Evolutionary conservation across 1,140 invertebrate genomes (phyloP).

Genomic region (Triops cancriformis): DNA sequence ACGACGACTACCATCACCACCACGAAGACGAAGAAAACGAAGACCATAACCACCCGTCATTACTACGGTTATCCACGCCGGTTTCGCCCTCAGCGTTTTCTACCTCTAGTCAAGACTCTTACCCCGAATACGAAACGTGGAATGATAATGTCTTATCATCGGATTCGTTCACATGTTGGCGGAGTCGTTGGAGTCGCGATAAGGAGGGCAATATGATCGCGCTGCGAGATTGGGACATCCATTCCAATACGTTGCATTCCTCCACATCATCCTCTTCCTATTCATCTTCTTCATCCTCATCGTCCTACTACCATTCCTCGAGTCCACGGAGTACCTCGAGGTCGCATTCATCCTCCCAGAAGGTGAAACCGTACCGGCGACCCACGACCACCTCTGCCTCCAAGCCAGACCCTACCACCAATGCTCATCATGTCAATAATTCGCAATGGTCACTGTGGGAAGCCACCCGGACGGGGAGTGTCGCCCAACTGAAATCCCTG

Average conservation of each 20-base stretch:
- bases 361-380: neutral
- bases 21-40: neutral
- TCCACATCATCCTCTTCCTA: neutral
- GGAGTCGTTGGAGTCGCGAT: constrained; percentile 1
- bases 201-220: neutral
- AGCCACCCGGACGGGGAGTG: neutral
- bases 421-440: neutral
- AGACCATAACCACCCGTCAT: neutral
- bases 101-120: neutral
- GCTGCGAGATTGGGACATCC: neutral
- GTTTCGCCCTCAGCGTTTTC: neutral
- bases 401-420: neutral
- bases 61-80: neutral
- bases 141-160: constrained; percentile 6
- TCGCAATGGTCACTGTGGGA: neutral
- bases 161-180: neutral
- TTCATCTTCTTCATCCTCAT: no score
- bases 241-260: neutral
- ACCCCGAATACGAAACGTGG: neutral
- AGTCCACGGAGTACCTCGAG: neutral
- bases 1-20: neutral
- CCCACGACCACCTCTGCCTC: neutral
- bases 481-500: neutral
- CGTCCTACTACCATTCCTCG: neutral
- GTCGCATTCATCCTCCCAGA: no score